Base-by-base conservation (phyloP, 2,888 invertebrate species). In the Thera obeliscata region DNA sequence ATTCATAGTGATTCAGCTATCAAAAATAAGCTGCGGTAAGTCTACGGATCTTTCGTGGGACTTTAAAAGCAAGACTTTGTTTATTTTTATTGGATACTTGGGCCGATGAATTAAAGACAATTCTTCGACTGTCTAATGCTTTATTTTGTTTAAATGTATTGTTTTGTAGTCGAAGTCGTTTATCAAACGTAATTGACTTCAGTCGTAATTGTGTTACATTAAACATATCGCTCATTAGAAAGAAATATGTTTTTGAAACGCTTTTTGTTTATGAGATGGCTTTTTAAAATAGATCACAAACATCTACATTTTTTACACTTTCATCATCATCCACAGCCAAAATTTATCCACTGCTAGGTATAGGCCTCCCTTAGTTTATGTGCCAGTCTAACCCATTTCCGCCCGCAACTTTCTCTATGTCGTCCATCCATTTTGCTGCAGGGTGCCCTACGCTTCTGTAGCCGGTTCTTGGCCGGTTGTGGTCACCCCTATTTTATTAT, bases 101-200 rank as follows among this genome's bases (percentile, higher is more conserved):
- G 72, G 58, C 70, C 71, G 67, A 75, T 70, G 78, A 78, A 75
- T 75, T 75, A 74, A 75, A 73, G 68, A 72, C 71, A 67, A 58
- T 71, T 73, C 71, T 66, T 68, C 49, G 63, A 52, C 63, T 60
- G 66, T 66, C 66, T 66, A 63, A 66, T 66, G 69, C 62, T 69
- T 69, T 69, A 61, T 69, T 66, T 66, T 62, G 60, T 65, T 64
- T 36, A 63, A 66, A 69, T 55, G 63, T 66, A 69, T 64, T 66
- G 66, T 66, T 69, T 66, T 49, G 56, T 60, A 56, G 61, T 59
- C 59, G 43, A 36, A 46, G 65, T 63, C 69, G 69, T 69, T 69
- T 69, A 57, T 69, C 69, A 69, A 63, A 63, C 54, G 63, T 69
- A 69, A 69, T 69, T 69, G 69, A 66, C 66, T 69, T 63, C 33